Evolutionary conservation across 2,888 invertebrate species (phyloP), one percentile per base, ranked within the genome.

Genomic region (Aphidoletes aphidimyza): DNA sequence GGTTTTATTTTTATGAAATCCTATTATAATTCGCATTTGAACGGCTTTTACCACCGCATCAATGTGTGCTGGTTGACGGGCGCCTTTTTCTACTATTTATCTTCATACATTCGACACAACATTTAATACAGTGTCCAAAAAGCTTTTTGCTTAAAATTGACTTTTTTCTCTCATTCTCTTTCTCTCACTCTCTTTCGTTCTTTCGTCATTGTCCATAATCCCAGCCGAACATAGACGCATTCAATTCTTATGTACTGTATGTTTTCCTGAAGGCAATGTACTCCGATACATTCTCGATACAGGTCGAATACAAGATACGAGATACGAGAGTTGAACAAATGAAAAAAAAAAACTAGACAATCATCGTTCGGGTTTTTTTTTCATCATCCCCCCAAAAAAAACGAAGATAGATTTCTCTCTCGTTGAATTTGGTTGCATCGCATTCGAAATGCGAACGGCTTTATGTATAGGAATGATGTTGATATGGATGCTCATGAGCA

Each of bases 241-340:
- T 6, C 81, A 81, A 37, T 81, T 81, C 81, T 81, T 37, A 37
- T 81, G 37, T 81, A 37, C 19, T 37, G 34, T 69, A 37, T 81
- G 81, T 81, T 81, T 81, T 81, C 81, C 81, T 81, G 81, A 81
- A 81, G 81, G 81, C 81, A 81, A 81, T 81, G 81, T 81, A 81
- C 81, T 81, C 36, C 36, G 37, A 81, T 81, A 81, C 69, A 30
- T 37, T 81, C 9, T 81, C 37, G 81, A 81, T 81, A 37, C 81
- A 81, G 81, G 81, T 81, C 81, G 81, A 81, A 9, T n/a, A 37
- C 37, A 36, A 69, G 30, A n/a, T n/a, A n/a, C n/a, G n/a, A 54
- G 8, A 34, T 34, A 30, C 30, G 9, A 1, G 5, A 14, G 34
- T n/a, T 69, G 69, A n/a, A n/a, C n/a, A n/a, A n/a, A n/a, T 9